phyloP scores from a whole-genome alignment of 2,888 invertebrate genomes.

The Phymatocera aterrima region DNA sequence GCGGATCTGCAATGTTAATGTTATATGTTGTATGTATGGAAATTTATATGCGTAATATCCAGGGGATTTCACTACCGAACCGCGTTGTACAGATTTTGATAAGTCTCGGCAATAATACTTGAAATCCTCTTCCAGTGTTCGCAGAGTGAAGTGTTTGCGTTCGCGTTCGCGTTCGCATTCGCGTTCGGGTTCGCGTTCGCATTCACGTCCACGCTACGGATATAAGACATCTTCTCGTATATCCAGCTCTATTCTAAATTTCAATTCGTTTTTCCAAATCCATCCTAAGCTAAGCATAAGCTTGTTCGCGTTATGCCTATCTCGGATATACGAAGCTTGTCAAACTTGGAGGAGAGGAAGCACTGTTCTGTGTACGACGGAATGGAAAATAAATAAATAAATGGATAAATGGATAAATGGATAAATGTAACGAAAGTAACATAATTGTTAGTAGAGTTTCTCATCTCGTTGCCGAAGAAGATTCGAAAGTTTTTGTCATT shows the following conservation, averaged over 20 bases:
- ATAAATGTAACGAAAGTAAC: too few species aligned
- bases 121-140: background rate
- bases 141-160: background rate
- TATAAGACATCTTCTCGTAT: background rate
- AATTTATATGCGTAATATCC: too few species aligned
- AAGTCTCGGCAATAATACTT: background rate
- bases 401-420: too few species aligned
- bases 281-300: background rate
- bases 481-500: too few species aligned
- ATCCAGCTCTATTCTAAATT: background rate
- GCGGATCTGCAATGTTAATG: too few species aligned
- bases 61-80: background rate
- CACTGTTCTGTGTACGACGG: background rate
- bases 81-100: background rate
- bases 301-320: background rate
- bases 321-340: background rate
- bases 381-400: background rate
- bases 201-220: background rate
- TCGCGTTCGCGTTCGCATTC: background rate
- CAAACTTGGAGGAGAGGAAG: background rate
- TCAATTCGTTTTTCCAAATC: slow-evolving; percentile 10
- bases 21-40: background rate
- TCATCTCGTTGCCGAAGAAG: too few species aligned
- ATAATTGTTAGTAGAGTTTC: background rate
- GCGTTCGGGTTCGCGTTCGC: background rate